Evolutionary conservation across 2,888 invertebrate genomes (phyloP).

Genomic region (Graphium colonna): DNA sequence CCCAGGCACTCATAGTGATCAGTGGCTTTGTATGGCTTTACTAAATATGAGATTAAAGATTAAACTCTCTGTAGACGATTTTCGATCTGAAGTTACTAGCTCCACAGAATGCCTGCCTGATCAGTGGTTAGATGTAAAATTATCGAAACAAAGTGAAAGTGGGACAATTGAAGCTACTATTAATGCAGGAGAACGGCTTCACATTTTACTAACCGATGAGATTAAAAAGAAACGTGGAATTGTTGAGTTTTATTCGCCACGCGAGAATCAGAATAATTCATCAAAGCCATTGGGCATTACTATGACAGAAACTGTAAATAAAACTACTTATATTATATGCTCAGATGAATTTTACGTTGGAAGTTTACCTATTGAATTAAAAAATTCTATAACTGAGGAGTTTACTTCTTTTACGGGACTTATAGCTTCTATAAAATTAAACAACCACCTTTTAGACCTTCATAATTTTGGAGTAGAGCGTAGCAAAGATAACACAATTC

Average conservation of each 20-base stretch:
- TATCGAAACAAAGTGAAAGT: constrained; percentile 51
- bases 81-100: constrained; percentile 54
- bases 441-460: constrained; percentile 51
- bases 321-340: constrained; percentile 38
- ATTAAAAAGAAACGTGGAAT: constrained; percentile 27
- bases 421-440: constrained; percentile 53
- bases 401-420: constrained; percentile 48
- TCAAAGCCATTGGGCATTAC: not conserved
- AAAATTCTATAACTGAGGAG: constrained; percentile 39
- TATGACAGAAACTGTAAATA: not conserved
- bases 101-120: constrained; percentile 51
- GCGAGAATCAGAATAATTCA: not conserved
- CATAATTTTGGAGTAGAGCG: constrained; percentile 52
- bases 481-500: constrained; percentile 46
- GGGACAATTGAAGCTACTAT: constrained; percentile 62
- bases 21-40: constrained; percentile 55
- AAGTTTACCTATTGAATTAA: constrained; percentile 47
- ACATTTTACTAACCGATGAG: constrained; percentile 44
- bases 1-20: constrained; percentile 37
- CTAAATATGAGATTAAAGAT: constrained; percentile 63
- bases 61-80: constrained; percentile 45
- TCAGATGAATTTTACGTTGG: constrained; percentile 61
- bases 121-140: constrained; percentile 61
- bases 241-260: not conserved
- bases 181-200: constrained; percentile 60